Base-by-base conservation (phyloP, 2,888 invertebrate genomes). In the Sthenelais limicola region DNA sequence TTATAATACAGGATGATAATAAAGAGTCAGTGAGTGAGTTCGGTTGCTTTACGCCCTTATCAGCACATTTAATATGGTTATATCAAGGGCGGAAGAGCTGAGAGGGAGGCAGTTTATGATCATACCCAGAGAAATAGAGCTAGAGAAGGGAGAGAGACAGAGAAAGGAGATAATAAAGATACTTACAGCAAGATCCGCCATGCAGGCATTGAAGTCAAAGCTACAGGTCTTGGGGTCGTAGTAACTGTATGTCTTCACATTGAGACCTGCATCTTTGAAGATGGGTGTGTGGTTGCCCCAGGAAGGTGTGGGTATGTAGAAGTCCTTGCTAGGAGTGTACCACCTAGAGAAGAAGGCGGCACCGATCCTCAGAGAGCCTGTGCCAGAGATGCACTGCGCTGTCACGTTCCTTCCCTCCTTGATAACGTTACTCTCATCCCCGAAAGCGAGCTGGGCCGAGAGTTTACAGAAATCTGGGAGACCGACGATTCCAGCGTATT, bases 241-340 rank as follows among this genome's bases (percentile, higher is more conserved):
- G 89, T 98, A 99, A 77, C 93, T 92, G 89, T 99, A 99, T 72
- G 92, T 91, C 86, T 97, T 95, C 62, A 96, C 93, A 18, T 92
- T 90, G 71, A 99, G 87, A 2, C 94, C 94, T 68, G 95, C 90
- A 84, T 94, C 93, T 79, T 89, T 96, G 89, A 98, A 97, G 84
- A 99, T 92, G 70, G 97, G 97, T 0, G 92, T 93, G 87, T 99
- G 99, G 89, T 99, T 99, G 69, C 98, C 98, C 99, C 99, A 99
- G 0, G 98, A 93, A 3, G 99, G 99, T 0, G 91, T 90, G 4
- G 99, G 98, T 79, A 98, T 83, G 90, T 95, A 98, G 66, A 91
- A 86, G 75, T 92, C 93, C 89, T 96, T 96, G 80, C 90, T 91
- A 43, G 93, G 92, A 7, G 91, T 24, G 74, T 83, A 84, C 81